A percentile compares a stretch with the other conserved stretches of the same genome.
Evolutionary conservation across 2,113 vertebrate genomes (phyloP).

Genomic region (Platanista minor): DNA sequence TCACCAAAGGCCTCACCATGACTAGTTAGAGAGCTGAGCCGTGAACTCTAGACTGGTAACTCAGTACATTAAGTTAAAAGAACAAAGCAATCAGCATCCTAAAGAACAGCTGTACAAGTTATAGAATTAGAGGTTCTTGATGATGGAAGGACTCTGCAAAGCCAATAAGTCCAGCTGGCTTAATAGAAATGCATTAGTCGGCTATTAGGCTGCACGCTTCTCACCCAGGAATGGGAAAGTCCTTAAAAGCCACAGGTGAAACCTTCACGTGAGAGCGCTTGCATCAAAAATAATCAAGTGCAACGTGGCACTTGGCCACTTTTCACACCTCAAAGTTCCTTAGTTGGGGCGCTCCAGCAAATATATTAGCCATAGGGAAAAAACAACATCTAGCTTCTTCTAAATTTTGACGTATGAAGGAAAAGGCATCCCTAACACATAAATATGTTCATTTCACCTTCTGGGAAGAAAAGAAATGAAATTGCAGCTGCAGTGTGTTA

Average conservation of each 20-base stretch:
- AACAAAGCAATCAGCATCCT: background rate
- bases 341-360: conserved; percentile 61
- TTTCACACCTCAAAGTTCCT: conserved; percentile 67
- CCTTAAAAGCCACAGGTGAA: conserved; percentile 71
- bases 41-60: background rate
- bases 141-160: background rate
- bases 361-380: conserved; percentile 58
- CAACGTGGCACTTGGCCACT: conserved; percentile 56
- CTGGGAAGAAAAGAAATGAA: conserved; percentile 74
- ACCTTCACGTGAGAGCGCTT: conserved; percentile 66
- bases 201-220: background rate
- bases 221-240: conserved; percentile 65
- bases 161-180: background rate
- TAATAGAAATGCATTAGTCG: background rate
- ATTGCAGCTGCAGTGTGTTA: conserved; percentile 69
- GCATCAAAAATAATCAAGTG: conserved; percentile 63
- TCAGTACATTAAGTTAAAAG: background rate
- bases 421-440: conserved; percentile 70
- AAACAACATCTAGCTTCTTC: conserved; percentile 55
- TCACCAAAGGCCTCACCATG: background rate
- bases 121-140: background rate
- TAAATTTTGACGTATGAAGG: conserved; percentile 73
- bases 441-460: conserved; percentile 78
- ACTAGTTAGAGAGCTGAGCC: background rate
- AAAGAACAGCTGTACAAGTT: background rate